phyloP scores from a whole-genome alignment of 1,140 invertebrate species.

The Platorchestia sp. region DNA sequence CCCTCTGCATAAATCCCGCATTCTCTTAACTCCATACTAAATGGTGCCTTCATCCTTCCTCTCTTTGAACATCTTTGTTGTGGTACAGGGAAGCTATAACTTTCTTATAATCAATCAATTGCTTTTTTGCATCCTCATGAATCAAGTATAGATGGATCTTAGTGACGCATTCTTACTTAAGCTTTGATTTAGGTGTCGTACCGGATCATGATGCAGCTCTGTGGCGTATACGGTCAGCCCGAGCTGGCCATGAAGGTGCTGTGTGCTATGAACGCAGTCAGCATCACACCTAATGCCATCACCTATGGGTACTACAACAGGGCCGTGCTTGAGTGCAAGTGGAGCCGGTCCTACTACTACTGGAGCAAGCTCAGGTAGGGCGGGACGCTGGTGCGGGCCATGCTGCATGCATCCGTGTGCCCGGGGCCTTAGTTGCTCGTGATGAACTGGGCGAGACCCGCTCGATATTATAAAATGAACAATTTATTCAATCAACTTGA shows the following conservation, averaged over 20 bases:
- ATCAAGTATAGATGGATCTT: background rate
- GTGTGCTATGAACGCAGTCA: constrained; percentile 94
- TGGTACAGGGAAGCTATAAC: no score
- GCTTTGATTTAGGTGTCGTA: constrained; percentile 85
- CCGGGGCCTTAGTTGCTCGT: no score
- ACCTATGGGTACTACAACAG: constrained; percentile 92
- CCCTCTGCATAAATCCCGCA: no score
- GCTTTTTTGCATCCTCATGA: background rate
- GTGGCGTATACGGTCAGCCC: constrained; percentile 93
- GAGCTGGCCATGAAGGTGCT: constrained; percentile 94
- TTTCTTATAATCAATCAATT: no score
- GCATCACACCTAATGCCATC: constrained; percentile 95
- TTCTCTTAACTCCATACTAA: no score
- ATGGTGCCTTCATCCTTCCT: no score
- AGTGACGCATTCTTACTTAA: background rate
- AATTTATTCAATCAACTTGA: no score
- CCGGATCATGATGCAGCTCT: constrained; percentile 97
- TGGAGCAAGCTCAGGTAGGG: constrained; percentile 88
- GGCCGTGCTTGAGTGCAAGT: constrained; percentile 93
- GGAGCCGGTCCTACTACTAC: constrained; percentile 90
- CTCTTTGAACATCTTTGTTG: no score
- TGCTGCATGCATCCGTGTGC: no score
- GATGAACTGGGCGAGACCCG: no score
- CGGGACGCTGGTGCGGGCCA: no score
- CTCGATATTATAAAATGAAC: no score